Evolutionary conservation across 2,888 invertebrate species (phyloP).

Genomic region (Dolichomitus sp.): DNA sequence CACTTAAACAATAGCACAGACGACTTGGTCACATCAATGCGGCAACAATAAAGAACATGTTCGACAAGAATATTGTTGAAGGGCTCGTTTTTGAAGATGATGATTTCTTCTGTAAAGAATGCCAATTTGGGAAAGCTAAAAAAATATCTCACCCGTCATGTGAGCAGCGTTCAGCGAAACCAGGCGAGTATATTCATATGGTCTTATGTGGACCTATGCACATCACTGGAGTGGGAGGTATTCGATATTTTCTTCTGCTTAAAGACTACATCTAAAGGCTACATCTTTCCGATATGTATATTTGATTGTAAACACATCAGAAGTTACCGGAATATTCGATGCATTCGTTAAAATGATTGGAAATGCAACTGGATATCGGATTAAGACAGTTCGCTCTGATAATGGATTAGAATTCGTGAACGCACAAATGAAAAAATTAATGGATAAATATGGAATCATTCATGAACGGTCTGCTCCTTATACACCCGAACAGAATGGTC

Average conservation of each 20-base stretch:
- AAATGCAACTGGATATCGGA: constrained; percentile 19
- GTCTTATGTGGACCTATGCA: constrained; percentile 64
- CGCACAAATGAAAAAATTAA: not conserved
- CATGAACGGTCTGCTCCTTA: constrained; percentile 63
- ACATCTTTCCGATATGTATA: constrained; percentile 55
- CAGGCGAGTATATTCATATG: constrained; percentile 61
- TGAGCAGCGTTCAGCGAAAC: constrained; percentile 12
- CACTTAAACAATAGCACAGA: no score
- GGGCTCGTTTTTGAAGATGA: constrained; percentile 3
- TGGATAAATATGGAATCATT: constrained; percentile 45
- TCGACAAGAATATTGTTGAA: not conserved
- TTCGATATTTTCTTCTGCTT: constrained; percentile 56
- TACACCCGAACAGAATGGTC: constrained; percentile 67
- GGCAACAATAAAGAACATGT: no score
- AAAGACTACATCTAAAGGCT: constrained; percentile 67
- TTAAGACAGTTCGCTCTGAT: constrained; percentile 5
- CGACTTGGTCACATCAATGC: no score
- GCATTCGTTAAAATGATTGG: constrained; percentile 21
- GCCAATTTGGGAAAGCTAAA: constrained; percentile 55
- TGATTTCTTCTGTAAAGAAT: constrained; percentile 56
- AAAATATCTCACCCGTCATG: constrained; percentile 35
- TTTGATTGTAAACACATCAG: constrained; percentile 49
- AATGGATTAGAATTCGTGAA: constrained; percentile 6
- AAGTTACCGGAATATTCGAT: constrained; percentile 35
- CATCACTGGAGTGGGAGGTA: constrained; percentile 51